Percentiles rank a stretch among this genome's conserved stretches.
Conservation (phyloP, 2,797 vertebrate species). For the Microctenopoma stevenorrisi region DNA sequence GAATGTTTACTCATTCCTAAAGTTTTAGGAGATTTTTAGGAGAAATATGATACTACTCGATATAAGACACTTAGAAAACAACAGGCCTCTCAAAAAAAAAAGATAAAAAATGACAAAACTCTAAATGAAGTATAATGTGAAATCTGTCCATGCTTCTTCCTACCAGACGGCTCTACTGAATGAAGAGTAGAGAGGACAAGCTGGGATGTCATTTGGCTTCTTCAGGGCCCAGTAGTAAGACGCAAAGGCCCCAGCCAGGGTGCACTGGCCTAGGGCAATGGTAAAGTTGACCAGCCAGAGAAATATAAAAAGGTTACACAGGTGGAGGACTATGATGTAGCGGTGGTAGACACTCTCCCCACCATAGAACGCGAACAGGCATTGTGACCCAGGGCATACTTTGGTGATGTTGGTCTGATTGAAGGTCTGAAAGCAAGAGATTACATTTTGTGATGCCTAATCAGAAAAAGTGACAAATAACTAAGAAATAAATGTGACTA, state of each 20-base stretch:
- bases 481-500: too few species aligned
- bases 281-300: slow-evolving; percentile 97
- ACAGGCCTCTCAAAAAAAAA: too few species aligned
- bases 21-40: neutral
- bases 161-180: slow-evolving; percentile 94
- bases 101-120: neutral
- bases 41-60: neutral
- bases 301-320: slow-evolving; percentile 93
- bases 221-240: slow-evolving; percentile 96
- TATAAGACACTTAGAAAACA: neutral
- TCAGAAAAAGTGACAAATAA: too few species aligned
- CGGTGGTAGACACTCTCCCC: slow-evolving; percentile 91
- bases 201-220: slow-evolving; percentile 93
- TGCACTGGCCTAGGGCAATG: slow-evolving; percentile 94
- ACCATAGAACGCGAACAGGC: slow-evolving; percentile 94
- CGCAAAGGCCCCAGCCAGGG: slow-evolving; percentile 96
- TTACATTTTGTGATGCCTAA: too few species aligned
- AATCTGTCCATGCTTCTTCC: neutral
- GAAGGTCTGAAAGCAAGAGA: slow-evolving; percentile 85
- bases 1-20: neutral
- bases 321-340: slow-evolving; percentile 91
- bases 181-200: slow-evolving; percentile 88
- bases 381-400: slow-evolving; percentile 89
- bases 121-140: neutral
- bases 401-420: slow-evolving; percentile 86